These are phyloP conservation scores for Tachystola acroxantha DNA, from an alignment of 2,888 invertebrate genomes.

Conservation along the genomic window DNA sequence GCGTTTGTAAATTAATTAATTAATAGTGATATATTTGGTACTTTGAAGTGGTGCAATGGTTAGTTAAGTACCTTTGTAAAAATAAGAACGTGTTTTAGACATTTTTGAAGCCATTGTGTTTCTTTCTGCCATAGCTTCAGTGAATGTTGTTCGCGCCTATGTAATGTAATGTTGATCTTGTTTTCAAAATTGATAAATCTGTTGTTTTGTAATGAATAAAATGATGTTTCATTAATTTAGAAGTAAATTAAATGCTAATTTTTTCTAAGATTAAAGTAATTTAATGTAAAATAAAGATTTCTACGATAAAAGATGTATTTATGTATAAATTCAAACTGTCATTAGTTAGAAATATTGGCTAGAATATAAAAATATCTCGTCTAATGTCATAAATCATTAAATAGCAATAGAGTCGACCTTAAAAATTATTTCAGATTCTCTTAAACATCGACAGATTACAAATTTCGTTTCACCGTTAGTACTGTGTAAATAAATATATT, in stretches of 20 bases:
- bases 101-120: slow-evolving; percentile 13
- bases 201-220: slow-evolving; percentile 15
- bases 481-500: slow-evolving; percentile 76
- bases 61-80: slow-evolving; percentile 55
- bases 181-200: slow-evolving; percentile 16
- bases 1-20: slow-evolving; percentile 34
- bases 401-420: slow-evolving; percentile 36
- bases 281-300: slow-evolving; percentile 56
- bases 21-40: slow-evolving; percentile 51
- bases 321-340: slow-evolving; percentile 58
- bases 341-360: slow-evolving; percentile 41
- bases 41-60: slow-evolving; percentile 67
- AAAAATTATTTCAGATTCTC: slow-evolving; percentile 40
- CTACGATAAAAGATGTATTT: slow-evolving; percentile 64
- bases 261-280: slow-evolving; percentile 40
- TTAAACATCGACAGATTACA: slow-evolving; percentile 64
- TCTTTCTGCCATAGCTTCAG: slow-evolving; percentile 55
- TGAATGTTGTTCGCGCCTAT: slow-evolving; percentile 47
- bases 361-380: slow-evolving; percentile 35
- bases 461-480: slow-evolving; percentile 61
- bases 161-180: slow-evolving; percentile 12
- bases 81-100: slow-evolving; percentile 32
- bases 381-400: slow-evolving; percentile 28
- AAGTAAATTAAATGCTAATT: slow-evolving; percentile 25
- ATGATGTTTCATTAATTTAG: slow-evolving; percentile 15